Evolutionary conservation across 2,113 vertebrate genomes (phyloP).

Genomic region (Siphamia tubifer): DNA sequence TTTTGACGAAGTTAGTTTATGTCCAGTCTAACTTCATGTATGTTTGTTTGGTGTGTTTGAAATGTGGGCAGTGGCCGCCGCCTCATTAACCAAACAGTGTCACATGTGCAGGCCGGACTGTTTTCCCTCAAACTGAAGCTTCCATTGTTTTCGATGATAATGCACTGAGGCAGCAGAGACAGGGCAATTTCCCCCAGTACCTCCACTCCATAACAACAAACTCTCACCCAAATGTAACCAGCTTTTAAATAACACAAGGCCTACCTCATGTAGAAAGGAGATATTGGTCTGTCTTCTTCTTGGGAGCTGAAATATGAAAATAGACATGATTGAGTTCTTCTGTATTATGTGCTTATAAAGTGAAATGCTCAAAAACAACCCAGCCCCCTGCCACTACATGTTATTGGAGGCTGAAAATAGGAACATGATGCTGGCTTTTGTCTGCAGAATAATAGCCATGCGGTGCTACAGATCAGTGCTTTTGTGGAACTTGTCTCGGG

Average conservation of each 20-base stretch:
- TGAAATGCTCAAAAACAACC: slow-evolving; percentile 22
- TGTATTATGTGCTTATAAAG: slow-evolving; percentile 4
- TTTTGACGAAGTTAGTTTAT: too few relatives aligned
- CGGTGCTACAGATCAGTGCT: slow-evolving; percentile 46
- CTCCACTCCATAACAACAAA: slow-evolving; percentile 43
- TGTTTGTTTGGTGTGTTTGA: neutral
- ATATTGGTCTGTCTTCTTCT: slow-evolving; percentile 89
- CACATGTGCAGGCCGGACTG: slow-evolving; percentile 35
- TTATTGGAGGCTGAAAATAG: slow-evolving; percentile 40
- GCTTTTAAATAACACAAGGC: slow-evolving; percentile 6
- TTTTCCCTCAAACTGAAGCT: slow-evolving; percentile 10
- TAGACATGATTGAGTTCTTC: slow-evolving; percentile 5
- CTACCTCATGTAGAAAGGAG: slow-evolving; percentile 94
- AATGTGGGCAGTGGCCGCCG: neutral
- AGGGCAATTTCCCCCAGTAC: slow-evolving; percentile 30
- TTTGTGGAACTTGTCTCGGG: slow-evolving; percentile 67
- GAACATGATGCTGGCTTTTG: slow-evolving; percentile 64
- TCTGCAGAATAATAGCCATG: slow-evolving; percentile 68
- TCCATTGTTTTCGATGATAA: slow-evolving; percentile 60
- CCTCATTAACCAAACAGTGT: slow-evolving; percentile 23
- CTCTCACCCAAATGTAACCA: neutral
- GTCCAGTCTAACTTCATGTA: too few relatives aligned
- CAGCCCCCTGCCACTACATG: neutral
- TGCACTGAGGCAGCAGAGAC: slow-evolving; percentile 24
- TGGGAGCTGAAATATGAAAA: slow-evolving; percentile 80